phyloP scores from a whole-genome alignment of 2,888 invertebrate species.

The Rhingia campestris region DNA sequence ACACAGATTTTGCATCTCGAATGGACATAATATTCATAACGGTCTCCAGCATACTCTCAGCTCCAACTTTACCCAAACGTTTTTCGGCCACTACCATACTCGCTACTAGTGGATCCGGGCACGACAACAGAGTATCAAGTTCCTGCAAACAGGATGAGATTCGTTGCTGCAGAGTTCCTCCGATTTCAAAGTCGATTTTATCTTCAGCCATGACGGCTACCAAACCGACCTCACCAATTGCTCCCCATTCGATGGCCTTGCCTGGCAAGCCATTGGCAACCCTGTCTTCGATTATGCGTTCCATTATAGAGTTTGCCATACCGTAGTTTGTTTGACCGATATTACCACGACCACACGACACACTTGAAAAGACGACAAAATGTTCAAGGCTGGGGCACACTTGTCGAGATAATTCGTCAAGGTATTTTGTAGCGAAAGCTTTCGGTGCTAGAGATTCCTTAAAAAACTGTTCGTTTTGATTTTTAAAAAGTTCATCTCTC shows the following conservation, averaged over 20 bases:
- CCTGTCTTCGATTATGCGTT: constrained; percentile 91
- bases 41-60: constrained; percentile 88
- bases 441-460: constrained; percentile 89
- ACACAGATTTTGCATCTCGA: constrained; percentile 87
- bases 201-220: constrained; percentile 90
- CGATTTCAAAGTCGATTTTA: constrained; percentile 87
- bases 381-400: constrained; percentile 85
- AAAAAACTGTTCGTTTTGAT: constrained; percentile 89
- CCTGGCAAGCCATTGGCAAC: constrained; percentile 88
- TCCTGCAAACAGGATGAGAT: constrained; percentile 91
- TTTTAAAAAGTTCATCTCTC: constrained; percentile 89
- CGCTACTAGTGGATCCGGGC: constrained; percentile 88
- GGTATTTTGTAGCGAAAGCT: constrained; percentile 89
- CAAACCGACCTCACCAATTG: constrained; percentile 93
- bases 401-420: constrained; percentile 87
- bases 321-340: constrained; percentile 93
- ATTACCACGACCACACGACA: constrained; percentile 96
- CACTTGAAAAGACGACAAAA: constrained; percentile 96
- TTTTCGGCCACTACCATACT: constrained; percentile 95
- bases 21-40: constrained; percentile 88
- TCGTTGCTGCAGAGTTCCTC: constrained; percentile 93
- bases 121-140: constrained; percentile 89
- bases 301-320: constrained; percentile 95
- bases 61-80: constrained; percentile 85
- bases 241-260: constrained; percentile 96